phyloP scores from a whole-genome alignment of 2,797 vertebrate species.

The Brachyrhaphis roseni region DNA sequence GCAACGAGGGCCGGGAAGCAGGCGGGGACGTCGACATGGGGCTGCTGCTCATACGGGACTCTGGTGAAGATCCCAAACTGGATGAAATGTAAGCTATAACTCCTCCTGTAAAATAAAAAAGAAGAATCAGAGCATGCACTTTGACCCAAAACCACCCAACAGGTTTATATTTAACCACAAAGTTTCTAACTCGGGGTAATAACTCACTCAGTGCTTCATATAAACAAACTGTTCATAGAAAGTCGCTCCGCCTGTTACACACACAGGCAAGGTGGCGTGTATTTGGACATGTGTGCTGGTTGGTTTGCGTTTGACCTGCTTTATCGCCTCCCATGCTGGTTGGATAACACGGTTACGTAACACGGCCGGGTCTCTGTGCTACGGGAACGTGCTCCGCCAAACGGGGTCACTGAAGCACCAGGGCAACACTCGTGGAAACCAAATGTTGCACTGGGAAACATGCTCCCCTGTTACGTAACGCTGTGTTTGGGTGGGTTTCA shows the following conservation, averaged over 20 bases:
- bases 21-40: constrained; percentile 86
- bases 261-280: not conserved
- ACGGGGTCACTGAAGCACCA: constrained; percentile 55
- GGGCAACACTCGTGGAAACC: constrained; percentile 20
- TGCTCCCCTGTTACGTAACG: constrained; percentile 24
- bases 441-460: constrained; percentile 6
- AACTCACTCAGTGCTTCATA: not conserved
- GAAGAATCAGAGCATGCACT: not conserved
- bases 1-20: constrained; percentile 84
- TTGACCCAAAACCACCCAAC: not conserved
- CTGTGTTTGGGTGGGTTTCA: not conserved
- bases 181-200: not conserved
- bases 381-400: constrained; percentile 38
- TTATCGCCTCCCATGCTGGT: constrained; percentile 54
- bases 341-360: constrained; percentile 74
- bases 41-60: constrained; percentile 89
- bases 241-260: constrained; percentile 16
- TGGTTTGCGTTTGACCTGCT: constrained; percentile 54
- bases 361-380: constrained; percentile 29
- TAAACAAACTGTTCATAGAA: constrained; percentile 8
- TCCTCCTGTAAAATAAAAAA: constrained; percentile 80
- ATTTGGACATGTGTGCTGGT: constrained; percentile 17
- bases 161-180: not conserved
- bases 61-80: constrained; percentile 88
- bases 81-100: constrained; percentile 98